Base-by-base conservation (phyloP, 2,888 invertebrate genomes). In the Lepetodrilus schrolli region DNA sequence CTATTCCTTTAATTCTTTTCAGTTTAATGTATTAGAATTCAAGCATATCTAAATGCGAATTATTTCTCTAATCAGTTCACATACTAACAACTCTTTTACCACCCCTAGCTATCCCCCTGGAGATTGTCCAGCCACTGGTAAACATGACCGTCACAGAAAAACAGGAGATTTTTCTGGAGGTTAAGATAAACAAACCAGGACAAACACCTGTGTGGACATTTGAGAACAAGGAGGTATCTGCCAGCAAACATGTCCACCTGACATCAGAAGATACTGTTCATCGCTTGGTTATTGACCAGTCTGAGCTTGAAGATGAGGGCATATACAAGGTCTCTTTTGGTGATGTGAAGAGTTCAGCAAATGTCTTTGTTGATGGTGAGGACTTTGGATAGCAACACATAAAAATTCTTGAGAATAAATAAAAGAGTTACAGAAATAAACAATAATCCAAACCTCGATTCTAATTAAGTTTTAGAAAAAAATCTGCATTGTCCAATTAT, bases 201-300 rank as follows among this genome's bases (percentile, higher is more conserved):
- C 83, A 84, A 73, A 83, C 82, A 49, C 87, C 88, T n/a, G 80
- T 80, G 23, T 90, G 93, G 93, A 83, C 78, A 79, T 78, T 85
- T 73, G 84, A 88, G 66, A 86, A 84, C 48, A 81, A 85, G 51
- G 81, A 80, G 38, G 82, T 89, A 34, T 79, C 71, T 17, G 81
- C 82, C 26, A 80, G 81, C 43, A 85, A 85, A 66, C 72, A 84
- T n/a, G 76, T 87, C 74, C 82, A 85, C 69, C 76, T 86, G 69
- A 79, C 78, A 4, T 84, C 85, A 7, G 82, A 87, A 38, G 86
- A 85, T 49, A 80, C 80, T 21, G 76, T 83, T 38, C 89, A 89
- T 73, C 84, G 81, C 49, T 82, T 90, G 66, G 81, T 83, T 65
- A 84, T 90, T 49, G 79, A 85, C 30, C 78, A 84, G 13, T 80